phyloP scores from a whole-genome alignment of 2,797 vertebrate species.

The Kryptopterus vitreolus region DNA sequence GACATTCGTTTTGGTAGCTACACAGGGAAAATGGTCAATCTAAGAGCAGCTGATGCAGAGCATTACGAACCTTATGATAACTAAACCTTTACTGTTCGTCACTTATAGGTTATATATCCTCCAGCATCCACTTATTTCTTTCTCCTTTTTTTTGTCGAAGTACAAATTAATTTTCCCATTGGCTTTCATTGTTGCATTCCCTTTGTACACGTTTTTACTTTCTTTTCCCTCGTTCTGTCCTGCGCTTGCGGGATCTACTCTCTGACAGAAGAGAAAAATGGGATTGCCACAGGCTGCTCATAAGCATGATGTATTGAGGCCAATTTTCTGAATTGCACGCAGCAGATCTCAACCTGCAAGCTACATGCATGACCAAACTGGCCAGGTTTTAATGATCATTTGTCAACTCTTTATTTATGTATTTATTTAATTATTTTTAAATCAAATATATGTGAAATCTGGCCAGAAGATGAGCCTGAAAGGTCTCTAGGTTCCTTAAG shows the following conservation, averaged over 20 bases:
- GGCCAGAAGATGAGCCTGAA: constrained; percentile 14
- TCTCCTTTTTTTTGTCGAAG: not conserved
- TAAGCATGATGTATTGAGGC: constrained; percentile 23
- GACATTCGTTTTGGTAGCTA: not conserved
- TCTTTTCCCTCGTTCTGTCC: not conserved
- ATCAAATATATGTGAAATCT: constrained; percentile 23
- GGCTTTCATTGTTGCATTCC: not conserved
- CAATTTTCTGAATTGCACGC: constrained; percentile 22
- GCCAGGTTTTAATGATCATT: constrained; percentile 20
- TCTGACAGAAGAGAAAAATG: constrained; percentile 11
- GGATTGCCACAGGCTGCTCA: constrained; percentile 15
- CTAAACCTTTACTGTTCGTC: not conserved
- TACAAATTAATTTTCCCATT: not conserved
- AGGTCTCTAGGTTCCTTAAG: constrained; percentile 21
- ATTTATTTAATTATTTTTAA: too few relatives aligned
- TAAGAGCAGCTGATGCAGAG: constrained; percentile 10
- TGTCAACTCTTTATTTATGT: constrained; percentile 21
- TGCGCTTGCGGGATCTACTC: not conserved
- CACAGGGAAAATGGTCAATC: constrained; percentile 17
- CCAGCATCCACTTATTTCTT: not conserved
- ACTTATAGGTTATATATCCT: not conserved
- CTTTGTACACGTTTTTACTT: not conserved
- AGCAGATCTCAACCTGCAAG: constrained; percentile 27
- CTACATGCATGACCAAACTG: constrained; percentile 30
- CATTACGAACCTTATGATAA: not conserved